Evolutionary conservation across 2,797 vertebrate genomes (phyloP), one percentile per base, ranked within the genome.

Genomic region (Amazona ochrocephala): DNA sequence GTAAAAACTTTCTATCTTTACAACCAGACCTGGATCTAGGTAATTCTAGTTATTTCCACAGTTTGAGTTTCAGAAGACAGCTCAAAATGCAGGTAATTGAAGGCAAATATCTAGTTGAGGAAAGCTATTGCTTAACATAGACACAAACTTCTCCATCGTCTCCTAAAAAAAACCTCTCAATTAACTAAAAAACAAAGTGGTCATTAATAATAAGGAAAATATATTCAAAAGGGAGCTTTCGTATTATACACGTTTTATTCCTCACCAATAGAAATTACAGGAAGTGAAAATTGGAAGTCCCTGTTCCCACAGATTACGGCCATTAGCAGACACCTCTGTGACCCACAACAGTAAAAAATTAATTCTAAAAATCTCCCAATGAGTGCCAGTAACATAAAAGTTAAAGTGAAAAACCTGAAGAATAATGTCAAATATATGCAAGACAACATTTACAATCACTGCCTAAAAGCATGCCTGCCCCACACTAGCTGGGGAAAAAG

Each of bases 361-460:
- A 82, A 92, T 84, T 93, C 47, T 0, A 9, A 88, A 93, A 94
- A 74, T 79, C 48, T 84, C 56, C 30, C 90, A 89, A 92, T 93
- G 78, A 96, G 70, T 92, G 77, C 86, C 87, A 95, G 91, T 47
- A 83, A 92, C 42, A 90, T 94, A 94, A 92, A 95, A 94, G 62
- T 84, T 89, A 51, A 90, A 94, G 77, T 84, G 79, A 93, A 91
- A 94, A 94, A 87, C 87, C 84, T 80, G 71, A 71, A 88, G 76
- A 90, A 90, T 81, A 92, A 84, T 77, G 77, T 75, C 67, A 94
- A 90, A 68, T 94, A 74, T 62, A 92, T 87, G 90, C 71, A 94
- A 91, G 88, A 72, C 4, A 30, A 83, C 71, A 80, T 24, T 70
- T 27, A 66, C 73, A 87, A 84, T 88, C 87, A 84, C 56, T 51